Percentiles rank a stretch among this genome's conserved stretches.
Conservation (phyloP, 2,113 vertebrate species). For the Nyctibius bracteatus region DNA sequence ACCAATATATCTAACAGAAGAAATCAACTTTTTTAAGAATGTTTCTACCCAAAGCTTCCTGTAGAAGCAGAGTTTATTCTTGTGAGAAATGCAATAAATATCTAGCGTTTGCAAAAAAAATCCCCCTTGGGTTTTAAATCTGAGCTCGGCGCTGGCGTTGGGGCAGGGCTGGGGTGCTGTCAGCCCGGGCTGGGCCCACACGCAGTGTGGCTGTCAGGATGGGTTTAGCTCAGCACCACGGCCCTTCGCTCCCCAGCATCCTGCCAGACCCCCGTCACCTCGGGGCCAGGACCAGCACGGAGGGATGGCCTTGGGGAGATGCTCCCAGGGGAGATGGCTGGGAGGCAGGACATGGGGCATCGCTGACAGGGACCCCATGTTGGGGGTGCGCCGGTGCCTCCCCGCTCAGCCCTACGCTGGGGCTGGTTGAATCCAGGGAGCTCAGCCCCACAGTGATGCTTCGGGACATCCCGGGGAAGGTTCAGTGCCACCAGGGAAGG, state of each 20-base stretch:
- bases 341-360: rapidly evolving
- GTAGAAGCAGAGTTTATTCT: slow-evolving; percentile 58
- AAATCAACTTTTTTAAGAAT: not conserved
- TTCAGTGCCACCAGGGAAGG: not conserved
- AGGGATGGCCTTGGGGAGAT: rapidly evolving
- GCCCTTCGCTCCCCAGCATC: not conserved
- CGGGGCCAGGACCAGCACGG: rapidly evolving
- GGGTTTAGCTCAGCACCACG: not conserved
- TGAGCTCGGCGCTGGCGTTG: rapidly evolving
- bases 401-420: rapidly evolving
- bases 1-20: slow-evolving; percentile 2
- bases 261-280: not conserved
- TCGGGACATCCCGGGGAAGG: not conserved
- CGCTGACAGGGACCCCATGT: rapidly evolving
- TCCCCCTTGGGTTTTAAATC: not conserved
- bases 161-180: not conserved
- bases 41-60: slow-evolving; percentile 40
- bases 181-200: not conserved
- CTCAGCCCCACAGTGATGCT: not conserved
- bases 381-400: not conserved
- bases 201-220: rapidly evolving
- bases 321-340: not conserved
- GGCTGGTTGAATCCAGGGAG: rapidly evolving
- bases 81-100: slow-evolving; percentile 55
- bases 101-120: slow-evolving; percentile 7